phyloP scores from a whole-genome alignment of 2,113 vertebrate species.

The Helogale parvula region DNA sequence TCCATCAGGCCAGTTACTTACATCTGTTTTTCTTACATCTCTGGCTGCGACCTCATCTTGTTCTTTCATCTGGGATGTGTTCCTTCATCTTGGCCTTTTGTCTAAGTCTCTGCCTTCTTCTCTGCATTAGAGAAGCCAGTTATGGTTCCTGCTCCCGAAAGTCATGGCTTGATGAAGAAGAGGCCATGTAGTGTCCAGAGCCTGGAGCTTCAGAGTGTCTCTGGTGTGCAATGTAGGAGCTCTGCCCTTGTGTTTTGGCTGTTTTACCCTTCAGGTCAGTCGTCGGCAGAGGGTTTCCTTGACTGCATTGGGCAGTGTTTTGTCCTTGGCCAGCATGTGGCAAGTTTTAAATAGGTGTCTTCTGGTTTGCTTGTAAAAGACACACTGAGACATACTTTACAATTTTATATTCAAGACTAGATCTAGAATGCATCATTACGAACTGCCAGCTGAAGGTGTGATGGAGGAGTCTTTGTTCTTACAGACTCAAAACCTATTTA shows the following conservation, averaged over 20 bases:
- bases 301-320: not conserved
- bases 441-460: conserved; percentile 69
- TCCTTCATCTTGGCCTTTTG: not conserved
- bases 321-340: not conserved
- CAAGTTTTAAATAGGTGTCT: not conserved
- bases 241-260: not conserved
- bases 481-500: conserved; percentile 74
- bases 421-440: conserved; percentile 7
- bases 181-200: not conserved
- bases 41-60: not conserved
- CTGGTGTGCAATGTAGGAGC: not conserved
- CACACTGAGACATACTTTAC: not conserved
- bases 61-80: not conserved
- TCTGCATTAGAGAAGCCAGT: not conserved
- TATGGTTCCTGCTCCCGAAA: not conserved
- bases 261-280: not conserved
- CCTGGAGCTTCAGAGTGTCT: not conserved
- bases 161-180: not conserved
- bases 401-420: conserved; percentile 39
- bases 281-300: not conserved
- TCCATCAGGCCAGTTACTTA: not conserved
- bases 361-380: not conserved
- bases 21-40: not conserved
- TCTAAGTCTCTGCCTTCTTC: not conserved
- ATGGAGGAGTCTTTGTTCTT: conserved; percentile 74